A percentile compares a stretch with the other conserved stretches of the same genome.
These are phyloP conservation scores for Eristalis tenax DNA, from an alignment of 2,888 invertebrate species.

Conservation along the genomic window DNA sequence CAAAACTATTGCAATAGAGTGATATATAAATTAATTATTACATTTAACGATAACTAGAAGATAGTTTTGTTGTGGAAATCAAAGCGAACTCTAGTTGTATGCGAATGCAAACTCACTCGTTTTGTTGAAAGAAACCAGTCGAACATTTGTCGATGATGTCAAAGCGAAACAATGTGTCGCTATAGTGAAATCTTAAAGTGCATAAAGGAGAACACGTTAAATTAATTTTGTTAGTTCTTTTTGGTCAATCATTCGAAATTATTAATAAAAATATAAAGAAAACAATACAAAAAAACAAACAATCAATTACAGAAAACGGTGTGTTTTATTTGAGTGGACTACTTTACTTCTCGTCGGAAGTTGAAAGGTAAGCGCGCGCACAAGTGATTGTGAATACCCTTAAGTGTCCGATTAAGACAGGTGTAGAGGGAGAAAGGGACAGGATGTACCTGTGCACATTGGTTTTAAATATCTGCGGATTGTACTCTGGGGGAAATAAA, in stretches of 20 bases:
- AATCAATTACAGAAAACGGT: constrained; percentile 28
- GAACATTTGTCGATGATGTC: not conserved
- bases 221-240: constrained; percentile 59
- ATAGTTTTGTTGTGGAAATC: constrained; percentile 33
- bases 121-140: constrained; percentile 29
- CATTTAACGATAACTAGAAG: constrained; percentile 13
- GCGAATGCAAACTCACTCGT: constrained; percentile 31
- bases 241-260: constrained; percentile 63
- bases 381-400: too few species aligned
- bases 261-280: constrained; percentile 49
- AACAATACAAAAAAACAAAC: constrained; percentile 24
- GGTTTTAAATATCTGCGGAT: too few species aligned
- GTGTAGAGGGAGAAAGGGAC: too few species aligned
- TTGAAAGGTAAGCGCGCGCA: too few species aligned
- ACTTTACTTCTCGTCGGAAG: too few species aligned
- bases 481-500: too few species aligned
- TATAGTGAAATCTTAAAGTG: constrained; percentile 28
- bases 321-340: not conserved
- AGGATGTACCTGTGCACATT: too few species aligned
- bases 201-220: constrained; percentile 40
- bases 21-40: constrained; percentile 32
- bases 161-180: constrained; percentile 25
- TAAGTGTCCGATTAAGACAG: too few species aligned
- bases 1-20: constrained; percentile 55
- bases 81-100: constrained; percentile 25